Percentiles rank a stretch among this genome's conserved stretches.
phyloP scores from a whole-genome alignment of 2,113 vertebrate genomes.

The Ctenomys sociabilis region DNA sequence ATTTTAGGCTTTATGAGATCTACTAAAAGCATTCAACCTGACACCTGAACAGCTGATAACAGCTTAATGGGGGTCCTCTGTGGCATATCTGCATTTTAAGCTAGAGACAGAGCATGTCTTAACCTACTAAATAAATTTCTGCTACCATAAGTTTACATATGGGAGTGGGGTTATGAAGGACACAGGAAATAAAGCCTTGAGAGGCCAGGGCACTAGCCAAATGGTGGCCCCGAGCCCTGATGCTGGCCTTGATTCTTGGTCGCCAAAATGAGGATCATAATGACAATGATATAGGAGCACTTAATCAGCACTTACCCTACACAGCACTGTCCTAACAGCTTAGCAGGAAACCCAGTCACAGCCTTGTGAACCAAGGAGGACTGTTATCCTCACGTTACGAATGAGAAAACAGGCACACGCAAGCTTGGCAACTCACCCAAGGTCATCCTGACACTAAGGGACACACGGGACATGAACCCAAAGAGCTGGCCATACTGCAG shows the following conservation, averaged over 20 bases:
- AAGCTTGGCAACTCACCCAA: background rate
- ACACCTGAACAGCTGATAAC: background rate
- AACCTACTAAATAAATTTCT: background rate
- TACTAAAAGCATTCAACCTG: background rate
- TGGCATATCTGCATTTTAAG: background rate
- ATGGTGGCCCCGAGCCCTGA: background rate
- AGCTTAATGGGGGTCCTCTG: background rate
- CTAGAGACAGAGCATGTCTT: background rate
- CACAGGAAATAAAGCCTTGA: background rate
- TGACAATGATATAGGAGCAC: background rate
- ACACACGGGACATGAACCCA: background rate
- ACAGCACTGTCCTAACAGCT: background rate
- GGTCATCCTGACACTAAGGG: background rate
- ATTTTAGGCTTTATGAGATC: background rate
- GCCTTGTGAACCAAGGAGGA: fast-evolving
- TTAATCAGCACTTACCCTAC: background rate
- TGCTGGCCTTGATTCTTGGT: background rate
- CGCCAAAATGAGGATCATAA: background rate
- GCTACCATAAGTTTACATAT: background rate
- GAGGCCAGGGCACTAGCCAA: background rate
- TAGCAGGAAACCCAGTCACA: background rate
- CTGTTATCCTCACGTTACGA: background rate
- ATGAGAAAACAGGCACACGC: background rate
- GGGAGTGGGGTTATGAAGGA: background rate
- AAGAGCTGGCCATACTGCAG: fast-evolving